Percentiles rank a stretch among this genome's conserved stretches.
Conservation (phyloP, 2,888 invertebrate genomes). For the Pollenia amentaria region DNA sequence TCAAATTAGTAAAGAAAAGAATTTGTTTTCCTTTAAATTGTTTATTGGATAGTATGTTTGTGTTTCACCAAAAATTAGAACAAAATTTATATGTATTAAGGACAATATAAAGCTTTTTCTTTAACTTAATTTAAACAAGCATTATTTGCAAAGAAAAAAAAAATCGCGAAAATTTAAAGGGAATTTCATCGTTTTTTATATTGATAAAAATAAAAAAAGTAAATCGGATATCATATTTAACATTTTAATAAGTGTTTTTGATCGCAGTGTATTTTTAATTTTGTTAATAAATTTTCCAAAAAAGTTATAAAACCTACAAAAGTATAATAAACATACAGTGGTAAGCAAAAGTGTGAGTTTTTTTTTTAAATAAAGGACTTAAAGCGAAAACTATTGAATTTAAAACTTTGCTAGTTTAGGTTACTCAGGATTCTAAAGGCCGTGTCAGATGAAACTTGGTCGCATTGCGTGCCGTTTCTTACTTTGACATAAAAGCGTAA, state of each 20-base stretch:
- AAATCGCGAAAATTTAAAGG: conserved; percentile 46
- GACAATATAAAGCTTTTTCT: conserved; percentile 71
- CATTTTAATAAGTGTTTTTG: conserved; percentile 57
- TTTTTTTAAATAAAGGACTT: no score
- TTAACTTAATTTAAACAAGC: conserved; percentile 28
- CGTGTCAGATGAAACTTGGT: no score
- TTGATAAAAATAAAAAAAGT: conserved; percentile 9
- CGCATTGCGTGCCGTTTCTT: no score
- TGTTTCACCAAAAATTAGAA: background rate
- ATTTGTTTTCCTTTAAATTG: conserved; percentile 6
- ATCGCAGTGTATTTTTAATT: conserved; percentile 10
- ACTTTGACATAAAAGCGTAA: no score
- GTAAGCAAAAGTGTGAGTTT: no score
- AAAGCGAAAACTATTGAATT: no score
- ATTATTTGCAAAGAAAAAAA: conserved; percentile 25
- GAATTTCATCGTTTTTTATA: conserved; percentile 55
- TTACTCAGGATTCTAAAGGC: no score
- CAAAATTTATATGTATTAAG: conserved; percentile 58
- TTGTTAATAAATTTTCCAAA: conserved; percentile 3
- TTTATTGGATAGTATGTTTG: conserved; percentile 34
- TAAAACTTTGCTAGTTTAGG: no score
- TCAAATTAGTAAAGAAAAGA: background rate
- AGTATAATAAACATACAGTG: no score
- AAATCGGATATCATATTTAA: conserved; percentile 23
- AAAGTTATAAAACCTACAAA: background rate